Evolutionary conservation across 2,113 vertebrate species (phyloP).

Genomic region (Tringa solitaria): DNA sequence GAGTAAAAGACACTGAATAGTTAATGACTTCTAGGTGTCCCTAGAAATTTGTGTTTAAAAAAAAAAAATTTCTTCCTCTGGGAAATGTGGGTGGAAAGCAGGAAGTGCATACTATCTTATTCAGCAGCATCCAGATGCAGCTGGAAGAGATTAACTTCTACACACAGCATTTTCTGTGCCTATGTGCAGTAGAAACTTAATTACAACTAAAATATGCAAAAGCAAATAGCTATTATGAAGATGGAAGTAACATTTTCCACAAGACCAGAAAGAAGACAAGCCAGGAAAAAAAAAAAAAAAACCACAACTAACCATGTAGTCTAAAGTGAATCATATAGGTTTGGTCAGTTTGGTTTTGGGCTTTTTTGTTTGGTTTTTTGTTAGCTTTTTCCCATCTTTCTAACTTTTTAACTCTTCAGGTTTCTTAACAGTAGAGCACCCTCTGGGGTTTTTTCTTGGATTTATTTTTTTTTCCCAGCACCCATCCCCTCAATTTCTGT

Average conservation of each 20-base stretch:
- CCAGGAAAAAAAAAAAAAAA: not conserved
- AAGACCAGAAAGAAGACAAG: slow-evolving; percentile 2
- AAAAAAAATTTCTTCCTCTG: not conserved
- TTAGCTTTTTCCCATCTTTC: not conserved
- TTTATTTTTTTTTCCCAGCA: not conserved
- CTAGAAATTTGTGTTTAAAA: not conserved
- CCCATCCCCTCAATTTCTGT: not conserved
- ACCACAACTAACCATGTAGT: not conserved
- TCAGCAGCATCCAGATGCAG: slow-evolving; percentile 43
- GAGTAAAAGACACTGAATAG: slow-evolving; percentile 2
- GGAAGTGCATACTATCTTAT: slow-evolving; percentile 26
- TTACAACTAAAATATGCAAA: slow-evolving; percentile 38
- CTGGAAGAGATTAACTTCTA: slow-evolving; percentile 56
- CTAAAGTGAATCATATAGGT: not conserved
- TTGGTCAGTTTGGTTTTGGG: not conserved
- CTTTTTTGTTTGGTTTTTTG: not conserved
- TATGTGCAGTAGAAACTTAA: slow-evolving; percentile 39
- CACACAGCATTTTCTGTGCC: slow-evolving; percentile 12
- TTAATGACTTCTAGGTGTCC: slow-evolving; percentile 15
- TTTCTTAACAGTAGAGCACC: not conserved
- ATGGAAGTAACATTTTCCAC: slow-evolving; percentile 37
- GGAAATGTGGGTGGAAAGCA: slow-evolving; percentile 25
- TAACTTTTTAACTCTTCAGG: not conserved
- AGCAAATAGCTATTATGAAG: slow-evolving; percentile 32
- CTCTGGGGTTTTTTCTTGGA: not conserved